Conservation (phyloP, 1,140 invertebrate species). For the Batillaria attramentaria region DNA sequence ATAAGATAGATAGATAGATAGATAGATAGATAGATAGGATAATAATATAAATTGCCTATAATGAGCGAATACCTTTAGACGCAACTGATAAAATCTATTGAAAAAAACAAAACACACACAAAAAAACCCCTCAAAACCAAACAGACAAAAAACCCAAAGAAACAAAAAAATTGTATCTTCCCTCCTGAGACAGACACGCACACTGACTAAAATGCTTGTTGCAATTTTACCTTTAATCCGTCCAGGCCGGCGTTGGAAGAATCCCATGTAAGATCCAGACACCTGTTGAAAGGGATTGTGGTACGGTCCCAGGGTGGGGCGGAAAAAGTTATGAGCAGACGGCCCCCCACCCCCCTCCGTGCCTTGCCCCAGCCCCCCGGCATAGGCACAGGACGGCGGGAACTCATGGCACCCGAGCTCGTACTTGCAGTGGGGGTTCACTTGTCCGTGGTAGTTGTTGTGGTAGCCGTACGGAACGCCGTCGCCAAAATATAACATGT, state of each 20-base stretch:
- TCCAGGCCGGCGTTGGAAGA: constrained; percentile 32
- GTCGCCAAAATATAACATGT: constrained; percentile 44
- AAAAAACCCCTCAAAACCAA: neutral
- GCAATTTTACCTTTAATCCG: constrained; percentile 37
- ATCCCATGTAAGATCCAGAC: constrained; percentile 29
- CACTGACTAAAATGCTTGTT: neutral
- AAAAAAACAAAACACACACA: too few species aligned
- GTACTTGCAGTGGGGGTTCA: constrained; percentile 38
- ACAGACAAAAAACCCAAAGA: neutral
- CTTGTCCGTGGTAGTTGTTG: constrained; percentile 29
- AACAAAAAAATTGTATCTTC: too few species aligned
- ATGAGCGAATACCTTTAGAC: too few species aligned
- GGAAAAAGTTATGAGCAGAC: constrained; percentile 7
- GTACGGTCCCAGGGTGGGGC: constrained; percentile 30
- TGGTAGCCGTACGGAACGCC: constrained; percentile 37
- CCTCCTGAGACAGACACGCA: constrained; percentile 3
- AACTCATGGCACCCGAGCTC: constrained; percentile 35
- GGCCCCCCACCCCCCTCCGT: constrained; percentile 14
- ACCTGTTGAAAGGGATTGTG: constrained; percentile 24
- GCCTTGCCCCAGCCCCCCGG: constrained; percentile 17
- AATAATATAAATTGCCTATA: too few species aligned
- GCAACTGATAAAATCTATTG: too few species aligned
- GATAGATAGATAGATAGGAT: too few species aligned
- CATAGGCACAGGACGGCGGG: constrained; percentile 37
- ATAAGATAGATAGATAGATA: too few species aligned